A percentile compares a stretch with the other conserved stretches of the same genome.
phyloP scores from a whole-genome alignment of 2,797 vertebrate species.

The Ctenosaura bakeri region DNA sequence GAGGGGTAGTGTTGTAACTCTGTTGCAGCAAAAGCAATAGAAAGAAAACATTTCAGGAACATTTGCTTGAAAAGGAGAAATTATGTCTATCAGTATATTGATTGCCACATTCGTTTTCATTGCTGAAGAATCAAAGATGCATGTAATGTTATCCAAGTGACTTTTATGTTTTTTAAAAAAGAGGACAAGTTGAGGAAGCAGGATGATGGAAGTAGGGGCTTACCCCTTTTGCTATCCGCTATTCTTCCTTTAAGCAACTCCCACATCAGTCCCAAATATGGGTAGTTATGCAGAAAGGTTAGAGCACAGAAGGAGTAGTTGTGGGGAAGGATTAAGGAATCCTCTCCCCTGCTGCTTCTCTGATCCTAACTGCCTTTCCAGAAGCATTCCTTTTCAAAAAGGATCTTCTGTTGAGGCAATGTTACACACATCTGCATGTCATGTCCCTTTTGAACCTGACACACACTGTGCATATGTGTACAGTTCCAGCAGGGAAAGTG shows the following conservation, averaged over 20 bases:
- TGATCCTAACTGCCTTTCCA: constrained; percentile 2
- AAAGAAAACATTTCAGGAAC: not conserved
- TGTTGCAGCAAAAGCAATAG: not conserved
- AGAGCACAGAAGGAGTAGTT: not conserved
- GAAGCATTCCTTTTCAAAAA: constrained; percentile 6
- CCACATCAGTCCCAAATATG: not conserved
- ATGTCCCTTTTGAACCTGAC: not conserved
- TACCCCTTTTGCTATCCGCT: not conserved
- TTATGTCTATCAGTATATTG: not conserved
- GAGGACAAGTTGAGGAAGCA: not conserved
- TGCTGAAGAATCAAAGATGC: constrained; percentile 6
- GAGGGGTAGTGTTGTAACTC: not conserved
- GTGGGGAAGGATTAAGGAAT: not conserved
- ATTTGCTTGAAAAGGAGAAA: no score
- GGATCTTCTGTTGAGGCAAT: not conserved
- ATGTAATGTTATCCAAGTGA: not conserved
- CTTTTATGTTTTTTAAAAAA: not conserved
- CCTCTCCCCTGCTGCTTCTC: not conserved
- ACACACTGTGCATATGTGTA: not conserved
- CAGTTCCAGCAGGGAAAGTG: constrained; percentile 1
- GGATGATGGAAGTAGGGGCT: not conserved
- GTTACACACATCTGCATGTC: not conserved
- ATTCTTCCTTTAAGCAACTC: not conserved
- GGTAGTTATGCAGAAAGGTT: not conserved
- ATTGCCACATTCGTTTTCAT: not conserved